phyloP scores from a whole-genome alignment of 2,113 vertebrate species.

The Tachuris rubrigastra region DNA sequence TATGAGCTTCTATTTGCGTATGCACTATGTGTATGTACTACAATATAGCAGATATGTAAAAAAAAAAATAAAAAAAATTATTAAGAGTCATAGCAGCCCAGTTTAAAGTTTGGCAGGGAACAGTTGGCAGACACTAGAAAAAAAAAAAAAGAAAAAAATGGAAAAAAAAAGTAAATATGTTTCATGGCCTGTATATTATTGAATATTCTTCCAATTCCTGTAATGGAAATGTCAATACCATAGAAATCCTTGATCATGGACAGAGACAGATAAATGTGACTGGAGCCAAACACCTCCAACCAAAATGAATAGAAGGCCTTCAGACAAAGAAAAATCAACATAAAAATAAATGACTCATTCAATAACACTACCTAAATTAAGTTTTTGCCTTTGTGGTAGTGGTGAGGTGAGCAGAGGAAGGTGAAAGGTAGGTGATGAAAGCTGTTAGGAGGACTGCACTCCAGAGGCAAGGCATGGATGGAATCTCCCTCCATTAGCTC shows the following conservation, averaged over 20 bases:
- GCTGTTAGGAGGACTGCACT: background rate
- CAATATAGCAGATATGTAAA: background rate
- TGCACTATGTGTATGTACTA: background rate
- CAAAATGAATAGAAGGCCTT: background rate
- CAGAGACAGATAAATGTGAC: conserved; percentile 56
- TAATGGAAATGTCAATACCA: conserved; percentile 67
- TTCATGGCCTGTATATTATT: conserved; percentile 58
- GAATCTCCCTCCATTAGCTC: background rate
- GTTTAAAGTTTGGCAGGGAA: conserved; percentile 64
- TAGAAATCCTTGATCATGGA: conserved; percentile 61
- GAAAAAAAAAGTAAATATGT: conserved; percentile 31
- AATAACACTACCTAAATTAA: background rate
- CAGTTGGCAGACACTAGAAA: conserved; percentile 30
- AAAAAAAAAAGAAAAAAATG: background rate
- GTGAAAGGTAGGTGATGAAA: background rate
- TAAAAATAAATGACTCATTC: background rate
- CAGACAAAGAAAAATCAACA: background rate
- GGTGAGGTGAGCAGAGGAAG: background rate
- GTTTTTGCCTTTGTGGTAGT: background rate
- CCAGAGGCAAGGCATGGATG: background rate
- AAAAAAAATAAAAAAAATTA: background rate
- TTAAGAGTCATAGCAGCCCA: conserved; percentile 5
- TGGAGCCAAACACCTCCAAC: conserved; percentile 58
- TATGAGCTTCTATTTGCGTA: background rate
- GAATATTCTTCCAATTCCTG: conserved; percentile 68